phyloP scores from a whole-genome alignment of 2,113 vertebrate species.

The Microcebus griseorufus region DNA sequence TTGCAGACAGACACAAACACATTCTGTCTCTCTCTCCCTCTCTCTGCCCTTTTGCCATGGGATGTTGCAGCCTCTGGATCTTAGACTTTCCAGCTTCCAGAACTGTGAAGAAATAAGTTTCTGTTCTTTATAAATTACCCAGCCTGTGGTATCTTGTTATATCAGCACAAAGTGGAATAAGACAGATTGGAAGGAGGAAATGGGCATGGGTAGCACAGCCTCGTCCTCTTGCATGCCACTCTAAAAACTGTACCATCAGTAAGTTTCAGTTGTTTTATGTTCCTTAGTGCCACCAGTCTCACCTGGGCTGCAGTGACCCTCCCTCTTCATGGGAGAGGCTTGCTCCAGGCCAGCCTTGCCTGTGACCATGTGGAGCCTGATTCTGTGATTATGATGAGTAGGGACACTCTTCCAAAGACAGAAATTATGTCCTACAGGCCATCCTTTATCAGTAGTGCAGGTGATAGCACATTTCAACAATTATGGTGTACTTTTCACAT shows the following conservation, averaged over 20 bases:
- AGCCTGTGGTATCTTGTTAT: neutral
- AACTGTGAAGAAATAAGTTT: neutral
- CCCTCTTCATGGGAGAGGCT: rapidly evolving
- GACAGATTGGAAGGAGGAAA: neutral
- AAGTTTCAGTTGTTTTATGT: neutral
- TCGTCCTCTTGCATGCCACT: neutral
- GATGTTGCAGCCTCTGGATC: neutral
- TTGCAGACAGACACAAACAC: too few relatives aligned
- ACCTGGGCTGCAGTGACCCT: rapidly evolving
- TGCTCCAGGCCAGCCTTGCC: neutral
- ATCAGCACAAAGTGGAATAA: neutral
- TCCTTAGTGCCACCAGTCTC: neutral
- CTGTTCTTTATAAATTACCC: neutral
- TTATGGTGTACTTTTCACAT: neutral
- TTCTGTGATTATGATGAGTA: neutral
- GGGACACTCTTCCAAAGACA: neutral
- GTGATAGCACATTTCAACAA: neutral
- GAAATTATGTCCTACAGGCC: neutral
- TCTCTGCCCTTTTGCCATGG: neutral
- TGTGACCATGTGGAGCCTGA: too few relatives aligned
- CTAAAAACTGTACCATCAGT: neutral
- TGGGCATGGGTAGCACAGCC: neutral
- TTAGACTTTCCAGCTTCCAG: neutral
- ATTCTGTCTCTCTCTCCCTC: neutral
- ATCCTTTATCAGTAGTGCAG: neutral